These are phyloP conservation scores for Triplophysa rosa DNA, from an alignment of 2,113 vertebrate genomes.

Conservation along the genomic window DNA sequence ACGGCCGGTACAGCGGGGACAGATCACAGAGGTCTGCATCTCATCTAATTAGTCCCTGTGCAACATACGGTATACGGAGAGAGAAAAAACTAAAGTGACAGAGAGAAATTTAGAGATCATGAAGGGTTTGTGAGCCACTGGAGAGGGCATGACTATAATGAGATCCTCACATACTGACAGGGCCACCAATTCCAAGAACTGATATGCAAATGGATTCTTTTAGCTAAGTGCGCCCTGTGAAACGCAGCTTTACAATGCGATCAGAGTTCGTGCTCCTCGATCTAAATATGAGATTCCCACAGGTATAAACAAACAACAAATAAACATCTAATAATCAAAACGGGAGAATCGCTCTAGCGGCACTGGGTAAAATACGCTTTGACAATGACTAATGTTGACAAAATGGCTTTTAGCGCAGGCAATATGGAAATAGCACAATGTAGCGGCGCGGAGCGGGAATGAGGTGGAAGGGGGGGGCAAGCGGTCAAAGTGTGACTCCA, in stretches of 20 bases:
- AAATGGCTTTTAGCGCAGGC: constrained; percentile 40
- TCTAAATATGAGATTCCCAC: constrained; percentile 20
- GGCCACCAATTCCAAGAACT: constrained; percentile 34
- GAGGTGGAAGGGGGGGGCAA: constrained; percentile 4
- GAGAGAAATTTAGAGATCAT: constrained; percentile 51
- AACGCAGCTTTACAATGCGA: constrained; percentile 39
- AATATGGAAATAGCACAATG: constrained; percentile 28
- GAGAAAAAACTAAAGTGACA: constrained; percentile 44
- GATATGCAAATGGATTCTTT: constrained; percentile 41
- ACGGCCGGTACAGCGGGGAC: constrained; percentile 16
- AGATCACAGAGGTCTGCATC: constrained; percentile 42
- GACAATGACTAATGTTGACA: constrained; percentile 43
- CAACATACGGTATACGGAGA: constrained; percentile 29
- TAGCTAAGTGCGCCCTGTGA: constrained; percentile 39
- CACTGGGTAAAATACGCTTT: constrained; percentile 9
- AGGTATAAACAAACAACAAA: constrained; percentile 37
- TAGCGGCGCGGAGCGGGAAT: neutral
- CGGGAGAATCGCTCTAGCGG: constrained; percentile 4
- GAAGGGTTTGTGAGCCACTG: constrained; percentile 47
- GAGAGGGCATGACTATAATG: constrained; percentile 45
- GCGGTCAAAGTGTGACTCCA: constrained; percentile 4
- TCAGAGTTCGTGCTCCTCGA: constrained; percentile 9
- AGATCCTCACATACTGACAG: constrained; percentile 36
- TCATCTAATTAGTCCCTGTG: constrained; percentile 47
- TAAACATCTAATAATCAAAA: constrained; percentile 49